Evolutionary conservation across 1,140 invertebrate species (phyloP), one percentile per base, ranked within the genome.

Genomic region (Drosophila equinoxialis): DNA sequence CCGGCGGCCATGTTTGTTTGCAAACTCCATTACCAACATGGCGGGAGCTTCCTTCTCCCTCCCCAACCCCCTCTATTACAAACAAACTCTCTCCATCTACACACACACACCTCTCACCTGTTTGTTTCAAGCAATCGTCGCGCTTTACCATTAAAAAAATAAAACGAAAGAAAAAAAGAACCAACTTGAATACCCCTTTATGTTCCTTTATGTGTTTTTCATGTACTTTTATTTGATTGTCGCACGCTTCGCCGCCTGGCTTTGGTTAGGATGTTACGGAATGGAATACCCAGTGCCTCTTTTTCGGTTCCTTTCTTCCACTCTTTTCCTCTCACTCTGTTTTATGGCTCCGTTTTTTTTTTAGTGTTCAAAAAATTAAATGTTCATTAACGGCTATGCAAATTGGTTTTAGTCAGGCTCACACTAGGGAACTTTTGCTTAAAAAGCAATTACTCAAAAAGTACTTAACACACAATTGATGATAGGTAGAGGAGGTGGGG

Each of bases 201-300:
- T 71, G 61, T 64, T 68, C 66, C 66, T 77, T 86, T 89, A 87
- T 86, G 79, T 87, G 79, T 83, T 87, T 89, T 89, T 83, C 84
- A 89, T 87, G 83, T 87, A 87, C 84, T 89, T 87, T 87, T 87
- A 87, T 87, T 87, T 89, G 84, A 89, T 87, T 87, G 83, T 87
- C 83, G 83, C 83, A 87, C 83, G 83, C 83, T 83, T 87, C 81
- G 77, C 63, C 79, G 80, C 79, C 67, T 61, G 48, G 39, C 61
- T 51, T 66, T 33, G 23, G 37, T 33, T 64, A 54, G 42, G 45
- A 51, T 51, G 17, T 51, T 8, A 20, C 17, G 45, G 45, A 51
- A 51, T 51, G 45, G 45, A 51, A 51, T 51, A 51, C 45, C 45
- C 8, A 51, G 3, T 51, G 17, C 45, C 20, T 23, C 45, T 51